Evolutionary conservation across 2,113 vertebrate species (phyloP).

Genomic region (Epinephelus lanceolatus): DNA sequence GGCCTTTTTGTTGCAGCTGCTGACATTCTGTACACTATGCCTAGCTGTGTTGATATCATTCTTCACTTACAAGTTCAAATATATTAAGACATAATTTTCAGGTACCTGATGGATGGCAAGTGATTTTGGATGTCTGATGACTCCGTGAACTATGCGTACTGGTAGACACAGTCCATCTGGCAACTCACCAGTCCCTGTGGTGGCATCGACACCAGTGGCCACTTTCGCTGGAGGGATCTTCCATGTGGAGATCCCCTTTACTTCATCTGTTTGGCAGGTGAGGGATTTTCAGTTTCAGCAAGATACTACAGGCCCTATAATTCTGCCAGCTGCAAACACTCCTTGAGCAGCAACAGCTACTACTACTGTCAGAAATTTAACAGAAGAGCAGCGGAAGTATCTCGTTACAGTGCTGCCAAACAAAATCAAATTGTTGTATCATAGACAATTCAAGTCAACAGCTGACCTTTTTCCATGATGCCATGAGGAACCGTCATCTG

Average conservation of each 20-base stretch:
- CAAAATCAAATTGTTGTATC: too few species aligned
- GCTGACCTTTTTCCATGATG: too few species aligned
- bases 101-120: not conserved
- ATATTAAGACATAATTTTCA: not conserved
- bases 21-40: not conserved
- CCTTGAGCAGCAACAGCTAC: not conserved
- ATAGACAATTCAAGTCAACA: too few species aligned
- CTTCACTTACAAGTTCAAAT: not conserved
- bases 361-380: too few species aligned
- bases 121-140: constrained; percentile 52
- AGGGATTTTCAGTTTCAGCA: not conserved
- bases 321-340: not conserved
- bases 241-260: not conserved
- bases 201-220: not conserved
- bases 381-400: too few species aligned
- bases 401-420: too few species aligned
- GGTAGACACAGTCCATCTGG: not conserved
- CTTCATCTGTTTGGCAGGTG: constrained; percentile 21
- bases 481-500: too few species aligned
- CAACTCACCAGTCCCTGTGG: constrained; percentile 30
- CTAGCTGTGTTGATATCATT: not conserved
- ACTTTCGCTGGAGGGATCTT: constrained; percentile 10
- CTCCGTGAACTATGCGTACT: not conserved
- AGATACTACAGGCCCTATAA: not conserved
- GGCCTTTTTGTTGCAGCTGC: not conserved